Conservation (phyloP, 2,888 invertebrate genomes). For the Parelbella ahira region DNA sequence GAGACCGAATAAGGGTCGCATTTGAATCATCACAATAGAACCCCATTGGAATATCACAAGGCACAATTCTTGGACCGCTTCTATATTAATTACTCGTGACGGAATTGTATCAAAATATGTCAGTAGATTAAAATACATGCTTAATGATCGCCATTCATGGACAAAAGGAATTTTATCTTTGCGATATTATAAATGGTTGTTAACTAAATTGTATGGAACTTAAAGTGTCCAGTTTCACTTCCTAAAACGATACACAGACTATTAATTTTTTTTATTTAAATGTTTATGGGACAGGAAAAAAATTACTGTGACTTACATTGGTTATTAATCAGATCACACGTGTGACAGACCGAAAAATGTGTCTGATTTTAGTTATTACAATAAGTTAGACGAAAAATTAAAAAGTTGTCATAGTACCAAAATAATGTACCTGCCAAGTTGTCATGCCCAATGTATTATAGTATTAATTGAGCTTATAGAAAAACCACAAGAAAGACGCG, state of each 20-base stretch:
- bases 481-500: slow-evolving; percentile 9
- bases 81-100: slow-evolving; percentile 70
- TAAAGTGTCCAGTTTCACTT: slow-evolving; percentile 21
- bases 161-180: slow-evolving; percentile 24
- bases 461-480: slow-evolving; percentile 18
- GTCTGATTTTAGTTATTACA: no score
- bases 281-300: no score
- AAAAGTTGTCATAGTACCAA: background rate
- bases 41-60: slow-evolving; percentile 57
- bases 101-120: slow-evolving; percentile 69
- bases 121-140: slow-evolving; percentile 44
- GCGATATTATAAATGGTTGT: slow-evolving; percentile 18
- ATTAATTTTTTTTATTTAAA: slow-evolving; percentile 6
- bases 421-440: slow-evolving; percentile 17
- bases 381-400: no score
- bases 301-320: no score
- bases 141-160: slow-evolving; percentile 25
- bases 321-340: no score
- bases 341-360: no score
- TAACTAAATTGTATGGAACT: slow-evolving; percentile 2
- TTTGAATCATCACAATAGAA: slow-evolving; percentile 55
- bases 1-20: slow-evolving; percentile 49
- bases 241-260: slow-evolving; percentile 6
- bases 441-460: slow-evolving; percentile 14
- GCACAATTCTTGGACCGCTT: slow-evolving; percentile 54